Conservation (phyloP, 2,113 vertebrate genomes). For the Thamnophis sirtalis region DNA sequence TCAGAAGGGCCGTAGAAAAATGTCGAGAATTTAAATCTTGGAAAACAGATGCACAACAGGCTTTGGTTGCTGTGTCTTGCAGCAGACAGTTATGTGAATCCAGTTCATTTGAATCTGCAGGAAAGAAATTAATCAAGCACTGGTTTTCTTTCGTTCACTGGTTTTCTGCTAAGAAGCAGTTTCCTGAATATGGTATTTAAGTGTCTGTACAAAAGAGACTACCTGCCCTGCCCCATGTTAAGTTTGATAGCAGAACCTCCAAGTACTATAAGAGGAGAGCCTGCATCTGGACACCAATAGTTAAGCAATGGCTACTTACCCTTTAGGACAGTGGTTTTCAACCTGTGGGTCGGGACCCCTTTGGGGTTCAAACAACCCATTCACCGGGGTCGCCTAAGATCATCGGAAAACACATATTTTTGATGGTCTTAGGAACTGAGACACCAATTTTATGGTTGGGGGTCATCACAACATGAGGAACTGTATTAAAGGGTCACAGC, state of each 20-base stretch:
- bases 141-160: too few relatives aligned
- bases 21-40: not conserved
- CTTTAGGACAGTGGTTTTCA: not conserved
- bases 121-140: not conserved
- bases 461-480: too few relatives aligned
- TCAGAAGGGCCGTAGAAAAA: not conserved
- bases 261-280: not conserved
- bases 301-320: not conserved
- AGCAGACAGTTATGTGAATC: not conserved
- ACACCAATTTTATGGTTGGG: too few relatives aligned
- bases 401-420: too few relatives aligned
- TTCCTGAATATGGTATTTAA: not conserved
- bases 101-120: not conserved
- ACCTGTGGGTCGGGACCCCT: too few relatives aligned
- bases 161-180: not conserved
- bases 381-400: too few relatives aligned
- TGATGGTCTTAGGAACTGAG: too few relatives aligned
- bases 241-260: not conserved
- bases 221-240: not conserved
- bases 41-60: not conserved
- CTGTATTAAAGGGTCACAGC: too few relatives aligned
- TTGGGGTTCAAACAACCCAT: too few relatives aligned
- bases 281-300: not conserved
- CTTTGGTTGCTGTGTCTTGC: not conserved
- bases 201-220: not conserved